Evolutionary conservation across 2,888 invertebrate species (phyloP).

Genomic region (Amphiduros pacificus): DNA sequence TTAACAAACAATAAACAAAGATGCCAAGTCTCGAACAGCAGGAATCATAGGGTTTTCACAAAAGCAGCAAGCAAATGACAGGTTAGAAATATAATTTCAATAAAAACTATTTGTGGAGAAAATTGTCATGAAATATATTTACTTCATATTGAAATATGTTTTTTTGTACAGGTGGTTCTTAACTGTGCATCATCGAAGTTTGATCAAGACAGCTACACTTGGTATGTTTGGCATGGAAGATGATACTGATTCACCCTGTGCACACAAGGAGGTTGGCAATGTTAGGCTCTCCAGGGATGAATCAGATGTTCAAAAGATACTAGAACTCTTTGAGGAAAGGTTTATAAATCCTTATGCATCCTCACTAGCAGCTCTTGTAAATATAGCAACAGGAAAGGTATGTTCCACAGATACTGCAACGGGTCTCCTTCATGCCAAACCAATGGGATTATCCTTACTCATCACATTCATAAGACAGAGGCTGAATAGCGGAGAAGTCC

Average conservation of each 20-base stretch:
- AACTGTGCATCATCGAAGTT: not conserved
- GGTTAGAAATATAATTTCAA: no score
- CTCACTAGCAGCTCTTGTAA: not conserved
- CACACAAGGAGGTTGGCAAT: not conserved
- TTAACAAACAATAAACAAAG: not conserved
- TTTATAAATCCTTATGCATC: not conserved
- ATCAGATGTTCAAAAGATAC: not conserved
- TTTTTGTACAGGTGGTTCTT: not conserved
- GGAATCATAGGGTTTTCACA: not conserved
- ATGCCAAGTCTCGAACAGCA: not conserved
- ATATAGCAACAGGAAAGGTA: not conserved
- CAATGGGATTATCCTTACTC: not conserved
- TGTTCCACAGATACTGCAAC: not conserved
- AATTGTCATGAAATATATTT: no score
- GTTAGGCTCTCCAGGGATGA: not conserved
- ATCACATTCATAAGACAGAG: not conserved
- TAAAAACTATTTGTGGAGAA: no score
- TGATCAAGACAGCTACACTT: not conserved
- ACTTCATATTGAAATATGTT: no score
- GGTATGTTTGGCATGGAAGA: not conserved
- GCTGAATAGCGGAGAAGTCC: not conserved
- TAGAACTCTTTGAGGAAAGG: not conserved
- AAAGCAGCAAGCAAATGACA: not conserved
- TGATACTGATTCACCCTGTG: not conserved
- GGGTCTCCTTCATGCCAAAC: not conserved